Evolutionary conservation across 2,888 invertebrate genomes (phyloP).

Genomic region (Cenopis cana): DNA sequence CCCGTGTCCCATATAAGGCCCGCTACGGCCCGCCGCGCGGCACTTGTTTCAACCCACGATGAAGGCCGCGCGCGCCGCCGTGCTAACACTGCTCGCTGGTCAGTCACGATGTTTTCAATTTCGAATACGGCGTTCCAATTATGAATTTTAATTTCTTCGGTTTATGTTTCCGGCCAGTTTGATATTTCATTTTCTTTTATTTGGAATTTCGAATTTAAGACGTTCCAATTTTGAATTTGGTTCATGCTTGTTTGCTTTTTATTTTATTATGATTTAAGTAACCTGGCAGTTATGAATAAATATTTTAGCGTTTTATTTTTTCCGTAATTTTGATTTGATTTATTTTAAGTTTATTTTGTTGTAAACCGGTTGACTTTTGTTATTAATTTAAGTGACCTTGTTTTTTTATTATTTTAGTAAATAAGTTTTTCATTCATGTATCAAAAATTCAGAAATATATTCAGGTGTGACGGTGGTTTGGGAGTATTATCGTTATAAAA

Average conservation of each 20-base stretch:
- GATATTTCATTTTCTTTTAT: not conserved
- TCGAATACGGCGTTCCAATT: not conserved
- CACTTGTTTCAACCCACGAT: constrained; percentile 66
- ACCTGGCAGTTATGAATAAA: not conserved
- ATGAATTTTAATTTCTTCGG: constrained; percentile 9
- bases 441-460: not conserved
- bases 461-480: constrained; percentile 2
- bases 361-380: not conserved
- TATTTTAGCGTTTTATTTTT: too few species aligned
- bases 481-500: not conserved
- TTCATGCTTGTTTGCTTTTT: not conserved
- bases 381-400: not conserved
- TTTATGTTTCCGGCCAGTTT: not conserved
- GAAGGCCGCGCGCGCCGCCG: constrained; percentile 65
- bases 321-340: too few species aligned
- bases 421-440: not conserved
- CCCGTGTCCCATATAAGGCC: constrained; percentile 13
- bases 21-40: constrained; percentile 56
- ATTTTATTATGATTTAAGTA: not conserved
- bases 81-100: constrained; percentile 72
- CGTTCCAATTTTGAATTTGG: not conserved
- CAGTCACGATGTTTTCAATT: constrained; percentile 47
- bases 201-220: not conserved
- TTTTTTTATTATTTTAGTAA: not conserved
- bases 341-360: too few species aligned